phyloP scores from a whole-genome alignment of 2,888 invertebrate genomes.

The Latheticus oryzae region DNA sequence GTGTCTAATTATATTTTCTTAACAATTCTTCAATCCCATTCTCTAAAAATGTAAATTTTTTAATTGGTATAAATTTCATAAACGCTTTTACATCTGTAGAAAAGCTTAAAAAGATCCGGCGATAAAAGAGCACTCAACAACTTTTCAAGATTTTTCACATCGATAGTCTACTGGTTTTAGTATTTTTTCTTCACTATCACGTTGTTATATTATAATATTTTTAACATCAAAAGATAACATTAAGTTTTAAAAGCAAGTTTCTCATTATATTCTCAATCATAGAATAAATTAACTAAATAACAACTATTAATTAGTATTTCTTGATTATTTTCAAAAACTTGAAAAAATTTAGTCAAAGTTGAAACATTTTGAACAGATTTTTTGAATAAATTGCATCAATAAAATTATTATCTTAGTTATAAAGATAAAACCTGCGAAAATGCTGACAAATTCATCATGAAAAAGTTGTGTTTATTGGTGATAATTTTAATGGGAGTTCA shows the following conservation, averaged over 20 bases:
- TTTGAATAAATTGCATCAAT: no score
- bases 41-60: no score
- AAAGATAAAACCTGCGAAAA: slow-evolving; percentile 1
- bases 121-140: slow-evolving; percentile 15
- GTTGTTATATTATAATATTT: slow-evolving; percentile 8
- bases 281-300: slow-evolving; percentile 15
- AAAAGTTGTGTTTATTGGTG: no score
- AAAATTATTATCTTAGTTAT: no score
- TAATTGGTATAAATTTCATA: slow-evolving; percentile 22
- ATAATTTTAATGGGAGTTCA: slow-evolving; percentile 8
- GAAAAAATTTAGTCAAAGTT: no score
- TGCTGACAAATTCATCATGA: slow-evolving; percentile 14
- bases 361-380: no score
- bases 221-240: slow-evolving; percentile 22
- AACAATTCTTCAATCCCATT: not conserved
- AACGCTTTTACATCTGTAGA: slow-evolving; percentile 9
- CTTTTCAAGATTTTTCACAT: slow-evolving; percentile 28
- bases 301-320: slow-evolving; percentile 27
- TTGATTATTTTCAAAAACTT: slow-evolving; percentile 20
- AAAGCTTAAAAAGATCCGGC: slow-evolving; percentile 15
- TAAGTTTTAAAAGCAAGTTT: slow-evolving; percentile 11
- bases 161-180: slow-evolving; percentile 34
- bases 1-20: not conserved
- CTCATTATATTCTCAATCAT: slow-evolving; percentile 20
- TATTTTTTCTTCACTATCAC: slow-evolving; percentile 9